Evolutionary conservation across 2,113 vertebrate genomes (phyloP), one percentile per base, ranked within the genome.

Genomic region (Ifrita kowaldi): DNA sequence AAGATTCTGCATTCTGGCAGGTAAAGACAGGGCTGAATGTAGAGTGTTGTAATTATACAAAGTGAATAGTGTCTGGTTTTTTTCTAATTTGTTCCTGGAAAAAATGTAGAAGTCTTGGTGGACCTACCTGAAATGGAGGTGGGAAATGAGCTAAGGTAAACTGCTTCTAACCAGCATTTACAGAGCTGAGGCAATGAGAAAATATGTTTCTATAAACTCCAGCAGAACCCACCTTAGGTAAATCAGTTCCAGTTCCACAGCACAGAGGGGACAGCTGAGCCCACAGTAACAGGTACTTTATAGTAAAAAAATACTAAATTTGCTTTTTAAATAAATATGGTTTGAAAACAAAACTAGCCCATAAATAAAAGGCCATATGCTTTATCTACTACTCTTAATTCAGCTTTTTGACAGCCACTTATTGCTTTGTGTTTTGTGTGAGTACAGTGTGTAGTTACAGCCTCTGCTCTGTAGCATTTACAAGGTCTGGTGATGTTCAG

Each of bases 371-470:
- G 30, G 41, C 22, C 10, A 3, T 18, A 10, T 10, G 42, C 10
- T 41, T 63, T 44, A n/a, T 35, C 17, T 50, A 1, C 32, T 68
- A 2, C 12, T 33, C 14, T 21, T 21, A 13, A 20, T 59, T 56
- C 27, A 69, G 46, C 52, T 76, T 53, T 90, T 44, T 64, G n/a
- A 13, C 33, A 50, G 9, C 23, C 13, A 27, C 20, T 20, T 41
- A 2, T 57, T 78, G 56, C 5, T 56, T 44, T 4, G 1, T 21
- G 42, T 55, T 50, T 26, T 4, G 32, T 76, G 39, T 39, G 53
- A 44, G 44, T 46, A 47, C 26, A 13, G 9, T 3, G 15, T 60
- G 47, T 1, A 16, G 37, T 37, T 55, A 7, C 0, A 6, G 7
- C 32, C 8, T 3, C 37, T 33, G 28, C 35, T 50, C 55, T 57